A percentile compares a stretch with the other conserved stretches of the same genome.
These are phyloP conservation scores for Otus sunia DNA, from an alignment of 2,113 vertebrate genomes.

Conservation along the genomic window DNA sequence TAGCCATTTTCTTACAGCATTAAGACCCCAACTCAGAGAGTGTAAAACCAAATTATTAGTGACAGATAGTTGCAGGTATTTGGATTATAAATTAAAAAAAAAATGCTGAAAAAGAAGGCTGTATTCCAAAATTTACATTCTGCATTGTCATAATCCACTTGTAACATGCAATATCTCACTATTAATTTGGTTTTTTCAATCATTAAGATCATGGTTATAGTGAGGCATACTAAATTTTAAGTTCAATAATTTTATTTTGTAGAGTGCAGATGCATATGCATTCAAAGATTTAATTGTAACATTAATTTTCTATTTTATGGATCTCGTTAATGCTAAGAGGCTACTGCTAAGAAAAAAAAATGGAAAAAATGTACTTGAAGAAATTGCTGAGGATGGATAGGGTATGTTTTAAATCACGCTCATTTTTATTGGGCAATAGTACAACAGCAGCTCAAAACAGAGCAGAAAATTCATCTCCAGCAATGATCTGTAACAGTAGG, in stretches of 20 bases:
- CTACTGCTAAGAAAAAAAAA: neutral
- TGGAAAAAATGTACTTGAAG: neutral
- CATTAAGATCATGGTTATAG: neutral
- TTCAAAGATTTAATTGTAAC: neutral
- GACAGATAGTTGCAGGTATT: neutral
- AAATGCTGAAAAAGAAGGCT: neutral
- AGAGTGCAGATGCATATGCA: neutral
- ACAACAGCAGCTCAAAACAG: neutral
- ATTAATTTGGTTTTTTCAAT: conserved; percentile 30
- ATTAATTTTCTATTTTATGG: neutral
- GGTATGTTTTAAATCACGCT: neutral
- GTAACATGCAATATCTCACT: neutral
- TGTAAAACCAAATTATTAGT: conserved; percentile 3
- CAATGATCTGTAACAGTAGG: neutral
- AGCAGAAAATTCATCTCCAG: neutral
- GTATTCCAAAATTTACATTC: neutral
- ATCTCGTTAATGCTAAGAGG: neutral
- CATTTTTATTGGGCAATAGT: neutral
- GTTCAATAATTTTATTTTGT: neutral
- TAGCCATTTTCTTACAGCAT: neutral
- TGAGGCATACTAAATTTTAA: neutral
- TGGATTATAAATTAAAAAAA: neutral
- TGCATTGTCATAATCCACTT: neutral
- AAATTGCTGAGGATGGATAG: neutral
- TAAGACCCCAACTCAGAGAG: neutral